These are phyloP conservation scores for Scarus forsteni DNA, from an alignment of 2,797 vertebrate genomes.

Conservation along the genomic window DNA sequence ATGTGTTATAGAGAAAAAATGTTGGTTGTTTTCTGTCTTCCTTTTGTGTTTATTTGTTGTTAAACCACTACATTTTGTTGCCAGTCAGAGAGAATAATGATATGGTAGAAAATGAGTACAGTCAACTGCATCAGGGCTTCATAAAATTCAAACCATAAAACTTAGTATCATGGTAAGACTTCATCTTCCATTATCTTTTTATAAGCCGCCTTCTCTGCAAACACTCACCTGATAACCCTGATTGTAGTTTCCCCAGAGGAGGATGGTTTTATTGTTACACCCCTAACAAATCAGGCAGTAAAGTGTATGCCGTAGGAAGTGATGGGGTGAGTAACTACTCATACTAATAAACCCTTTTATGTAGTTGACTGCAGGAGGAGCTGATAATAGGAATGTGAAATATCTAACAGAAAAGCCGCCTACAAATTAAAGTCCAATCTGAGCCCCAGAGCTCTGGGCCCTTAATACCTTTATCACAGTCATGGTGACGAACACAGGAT, in stretches of 20 bases:
- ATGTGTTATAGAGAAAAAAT: no score
- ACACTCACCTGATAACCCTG: constrained; percentile 25
- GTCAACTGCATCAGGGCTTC: not conserved
- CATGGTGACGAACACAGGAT: no score
- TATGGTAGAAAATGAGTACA: not conserved
- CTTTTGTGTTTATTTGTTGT: no score
- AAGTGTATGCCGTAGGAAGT: constrained; percentile 6
- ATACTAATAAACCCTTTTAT: constrained; percentile 28
- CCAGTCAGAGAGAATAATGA: no score
- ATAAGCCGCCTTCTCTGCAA: constrained; percentile 23
- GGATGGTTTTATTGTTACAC: not conserved
- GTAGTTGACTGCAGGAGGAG: not conserved
- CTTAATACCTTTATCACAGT: no score
- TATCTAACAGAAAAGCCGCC: not conserved
- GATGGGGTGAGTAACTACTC: constrained; percentile 30
- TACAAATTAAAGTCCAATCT: no score
- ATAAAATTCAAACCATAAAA: constrained; percentile 7
- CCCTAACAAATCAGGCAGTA: constrained; percentile 7
- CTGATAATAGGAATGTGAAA: not conserved
- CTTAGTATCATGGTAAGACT: constrained; percentile 1
- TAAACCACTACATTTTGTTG: no score
- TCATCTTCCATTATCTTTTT: constrained; percentile 23
- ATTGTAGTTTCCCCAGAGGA: constrained; percentile 16
- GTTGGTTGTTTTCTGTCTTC: no score
- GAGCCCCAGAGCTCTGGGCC: no score